A percentile compares a stretch with the other conserved stretches of the same genome.
phyloP scores from a whole-genome alignment of 2,888 invertebrate species.

The Octonoba sinensis region DNA sequence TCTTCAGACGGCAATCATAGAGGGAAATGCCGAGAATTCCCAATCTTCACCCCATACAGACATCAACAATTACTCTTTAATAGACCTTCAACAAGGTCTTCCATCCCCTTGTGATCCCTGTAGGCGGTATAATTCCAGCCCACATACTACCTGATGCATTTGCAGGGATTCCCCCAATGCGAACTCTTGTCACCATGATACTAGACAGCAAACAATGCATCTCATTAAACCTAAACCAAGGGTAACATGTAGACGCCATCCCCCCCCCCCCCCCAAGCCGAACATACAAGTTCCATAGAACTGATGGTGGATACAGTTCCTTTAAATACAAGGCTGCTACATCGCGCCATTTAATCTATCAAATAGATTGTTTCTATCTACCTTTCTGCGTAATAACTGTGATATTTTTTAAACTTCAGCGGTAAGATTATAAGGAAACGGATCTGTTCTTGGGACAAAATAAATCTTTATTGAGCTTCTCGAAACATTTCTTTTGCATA shows the following conservation, averaged over 20 bases:
- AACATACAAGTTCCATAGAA: too few species aligned
- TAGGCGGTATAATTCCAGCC: slow-evolving; percentile 4
- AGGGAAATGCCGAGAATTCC: slow-evolving; percentile 2
- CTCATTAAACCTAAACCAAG: slow-evolving; percentile 28
- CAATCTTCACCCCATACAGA: not conserved
- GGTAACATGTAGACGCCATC: not conserved
- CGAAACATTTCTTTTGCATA: too few species aligned
- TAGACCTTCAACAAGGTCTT: slow-evolving; percentile 27
- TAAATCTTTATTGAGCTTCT: too few species aligned
- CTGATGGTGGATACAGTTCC: too few species aligned
- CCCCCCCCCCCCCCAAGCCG: not conserved
- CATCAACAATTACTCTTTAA: slow-evolving; percentile 50
- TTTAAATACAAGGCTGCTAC: too few species aligned
- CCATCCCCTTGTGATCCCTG: slow-evolving; percentile 22
- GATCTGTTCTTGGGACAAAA: too few species aligned
- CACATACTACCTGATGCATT: slow-evolving; percentile 26
- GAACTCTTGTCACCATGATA: slow-evolving; percentile 16
- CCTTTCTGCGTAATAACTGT: too few species aligned
- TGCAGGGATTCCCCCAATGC: slow-evolving; percentile 22
- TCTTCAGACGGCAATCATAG: not conserved
- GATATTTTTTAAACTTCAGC: too few species aligned
- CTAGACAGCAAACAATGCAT: slow-evolving; percentile 30
- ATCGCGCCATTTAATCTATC: too few species aligned
- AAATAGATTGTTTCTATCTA: too few species aligned
- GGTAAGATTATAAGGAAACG: too few species aligned